These are phyloP conservation scores for Sebastes vulpes DNA, from an alignment of 2,797 vertebrate genomes.

Conservation along the genomic window DNA sequence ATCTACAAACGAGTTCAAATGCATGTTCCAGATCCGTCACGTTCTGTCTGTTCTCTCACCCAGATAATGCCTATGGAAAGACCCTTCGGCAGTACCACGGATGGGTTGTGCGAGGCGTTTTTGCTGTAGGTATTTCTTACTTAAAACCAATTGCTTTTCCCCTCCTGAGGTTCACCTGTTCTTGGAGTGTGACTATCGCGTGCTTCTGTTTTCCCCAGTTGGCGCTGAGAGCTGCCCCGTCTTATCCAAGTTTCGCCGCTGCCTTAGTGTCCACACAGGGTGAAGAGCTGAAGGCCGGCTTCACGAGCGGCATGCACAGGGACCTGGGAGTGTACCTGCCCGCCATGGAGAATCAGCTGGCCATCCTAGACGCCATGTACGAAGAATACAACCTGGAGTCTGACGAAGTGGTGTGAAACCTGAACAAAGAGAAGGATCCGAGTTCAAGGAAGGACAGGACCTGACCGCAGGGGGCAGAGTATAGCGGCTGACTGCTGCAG, in stretches of 20 bases:
- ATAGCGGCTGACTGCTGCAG: conserved; percentile 2
- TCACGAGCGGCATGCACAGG: conserved; percentile 89
- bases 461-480: not conserved
- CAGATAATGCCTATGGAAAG: conserved; percentile 95
- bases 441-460: conserved; percentile 3
- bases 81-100: conserved; percentile 96
- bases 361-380: conserved; percentile 93
- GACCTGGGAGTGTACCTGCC: conserved; percentile 95
- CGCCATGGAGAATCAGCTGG: conserved; percentile 95
- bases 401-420: conserved; percentile 94
- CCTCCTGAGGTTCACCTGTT: not conserved
- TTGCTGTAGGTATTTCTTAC: conserved; percentile 89
- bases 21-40: not conserved
- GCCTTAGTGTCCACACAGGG: conserved; percentile 91
- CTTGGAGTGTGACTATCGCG: not conserved
- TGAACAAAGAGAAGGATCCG: not conserved
- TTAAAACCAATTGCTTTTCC: not conserved
- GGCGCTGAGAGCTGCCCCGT: conserved; percentile 94
- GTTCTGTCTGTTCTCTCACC: not conserved
- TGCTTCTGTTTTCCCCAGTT: conserved; percentile 81
- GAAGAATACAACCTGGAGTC: conserved; percentile 96
- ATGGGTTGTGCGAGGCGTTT: conserved; percentile 98
- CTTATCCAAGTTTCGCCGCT: conserved; percentile 91
- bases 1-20: not conserved
- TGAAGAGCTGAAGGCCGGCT: conserved; percentile 89